Base-by-base conservation (phyloP, 2,888 invertebrate genomes). In the Yponomeuta evonymella region DNA sequence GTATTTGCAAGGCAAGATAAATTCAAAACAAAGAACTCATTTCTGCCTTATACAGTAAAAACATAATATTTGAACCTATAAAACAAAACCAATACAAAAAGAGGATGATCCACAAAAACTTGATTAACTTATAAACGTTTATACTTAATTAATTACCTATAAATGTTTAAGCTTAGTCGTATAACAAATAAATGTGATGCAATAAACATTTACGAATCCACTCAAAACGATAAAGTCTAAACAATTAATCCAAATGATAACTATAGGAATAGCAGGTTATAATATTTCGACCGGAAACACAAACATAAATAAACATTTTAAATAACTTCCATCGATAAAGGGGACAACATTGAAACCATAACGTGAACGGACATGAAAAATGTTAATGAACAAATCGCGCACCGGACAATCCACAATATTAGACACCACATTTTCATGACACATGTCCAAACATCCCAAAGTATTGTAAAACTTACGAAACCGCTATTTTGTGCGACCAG, bases 81-180 rank as follows among this genome's bases (percentile, higher is more conserved):
- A 43, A 43, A 43, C 43, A 43, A 43, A 5, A 8, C 43, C 43
- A 43, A 43, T 43, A 8, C 43, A 43, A 43, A 43, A 43, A 43
- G 43, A 43, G 1, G 43, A 43, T 8, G 43, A 43, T 43, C 15
- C 15, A 15, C 51, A 58, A 15, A 5, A 15, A 58, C 51, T 12
- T 12, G 8, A 51, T 51, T 12, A 6, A 12, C 2, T 51, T 51
- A 51, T 51, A 51, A 10, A 51, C 51, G 12, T 62, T 12, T 6
- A 64, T 6, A 29, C 29, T 11, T 65, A 65, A 65, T 51, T 12
- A 51, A 12, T 51, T 5, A 51, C 2, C 79, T 82, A 48, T 51
- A 51, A 51, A 12, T 51, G 10, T 51, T 23, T 8, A 51, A 51
- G 6, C 51, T 8, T 51, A 51, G 51, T 58, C 51, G 15, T 58